Conservation (phyloP, 2,113 vertebrate genomes). For the Aldabrachelys gigantea region DNA sequence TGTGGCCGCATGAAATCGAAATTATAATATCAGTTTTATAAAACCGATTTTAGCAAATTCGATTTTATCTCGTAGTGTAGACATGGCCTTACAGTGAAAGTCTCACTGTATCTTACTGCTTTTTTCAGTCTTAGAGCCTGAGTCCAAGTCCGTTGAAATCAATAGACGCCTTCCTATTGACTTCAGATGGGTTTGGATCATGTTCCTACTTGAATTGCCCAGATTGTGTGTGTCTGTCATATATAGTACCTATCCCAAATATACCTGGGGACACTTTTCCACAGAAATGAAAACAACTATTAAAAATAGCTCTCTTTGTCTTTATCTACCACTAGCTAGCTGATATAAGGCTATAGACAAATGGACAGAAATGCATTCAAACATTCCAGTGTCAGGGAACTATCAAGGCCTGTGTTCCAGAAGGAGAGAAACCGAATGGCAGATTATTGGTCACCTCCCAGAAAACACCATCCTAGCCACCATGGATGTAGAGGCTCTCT, state of each 20-base stretch:
- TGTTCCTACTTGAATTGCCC: background rate
- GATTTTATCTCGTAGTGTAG: no score
- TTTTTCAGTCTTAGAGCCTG: background rate
- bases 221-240: background rate
- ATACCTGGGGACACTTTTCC: background rate
- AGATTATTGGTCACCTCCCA: no score
- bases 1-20: no score
- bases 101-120: slow-evolving; percentile 26
- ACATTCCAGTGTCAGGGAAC: background rate
- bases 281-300: background rate
- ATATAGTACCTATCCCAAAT: background rate
- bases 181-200: background rate
- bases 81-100: slow-evolving; percentile 10
- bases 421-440: background rate
- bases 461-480: no score
- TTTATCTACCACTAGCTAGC: background rate
- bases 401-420: background rate
- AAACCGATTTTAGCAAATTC: no score
- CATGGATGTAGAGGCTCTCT: no score
- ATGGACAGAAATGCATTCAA: background rate
- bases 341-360: background rate
- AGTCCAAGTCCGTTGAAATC: background rate
- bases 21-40: no score
- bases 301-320: background rate
- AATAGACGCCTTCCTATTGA: background rate